A percentile compares a stretch with the other conserved stretches of the same genome.
phyloP scores from a whole-genome alignment of 2,113 vertebrate genomes.

The Gobius niger region DNA sequence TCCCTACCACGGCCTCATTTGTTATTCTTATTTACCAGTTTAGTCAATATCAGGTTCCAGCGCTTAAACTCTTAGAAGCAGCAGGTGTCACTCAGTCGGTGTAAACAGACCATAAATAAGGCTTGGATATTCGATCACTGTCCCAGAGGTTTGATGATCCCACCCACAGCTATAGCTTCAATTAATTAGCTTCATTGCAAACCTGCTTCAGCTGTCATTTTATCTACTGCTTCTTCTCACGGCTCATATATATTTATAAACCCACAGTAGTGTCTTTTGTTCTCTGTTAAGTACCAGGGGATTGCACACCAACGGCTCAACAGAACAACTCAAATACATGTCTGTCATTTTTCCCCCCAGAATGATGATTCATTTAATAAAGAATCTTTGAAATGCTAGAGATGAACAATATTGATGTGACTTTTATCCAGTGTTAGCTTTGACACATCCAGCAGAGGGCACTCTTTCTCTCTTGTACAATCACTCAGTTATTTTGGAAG shows the following conservation, averaged over 20 bases:
- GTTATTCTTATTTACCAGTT: not conserved
- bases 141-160: not conserved
- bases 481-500: no score
- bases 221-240: not conserved
- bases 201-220: slow-evolving; percentile 1
- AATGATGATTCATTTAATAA: no score
- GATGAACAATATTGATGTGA: not conserved
- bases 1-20: not conserved
- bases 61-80: slow-evolving; percentile 1
- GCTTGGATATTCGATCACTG: slow-evolving; percentile 2
- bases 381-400: not conserved
- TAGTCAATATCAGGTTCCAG: slow-evolving; percentile 41
- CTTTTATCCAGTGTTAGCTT: not conserved
- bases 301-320: not conserved
- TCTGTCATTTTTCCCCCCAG: not conserved
- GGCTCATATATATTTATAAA: slow-evolving; percentile 10
- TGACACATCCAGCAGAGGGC: slow-evolving; percentile 53
- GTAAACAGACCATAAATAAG: not conserved
- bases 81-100: not conserved
- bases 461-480: not conserved
- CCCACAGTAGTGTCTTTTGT: not conserved
- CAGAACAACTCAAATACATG: not conserved
- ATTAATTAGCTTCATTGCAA: slow-evolving; percentile 8
- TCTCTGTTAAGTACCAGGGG: not conserved
- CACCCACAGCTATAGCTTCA: not conserved